These are phyloP conservation scores for Nyctibius bracteatus DNA, from an alignment of 2,113 vertebrate genomes.

Conservation along the genomic window DNA sequence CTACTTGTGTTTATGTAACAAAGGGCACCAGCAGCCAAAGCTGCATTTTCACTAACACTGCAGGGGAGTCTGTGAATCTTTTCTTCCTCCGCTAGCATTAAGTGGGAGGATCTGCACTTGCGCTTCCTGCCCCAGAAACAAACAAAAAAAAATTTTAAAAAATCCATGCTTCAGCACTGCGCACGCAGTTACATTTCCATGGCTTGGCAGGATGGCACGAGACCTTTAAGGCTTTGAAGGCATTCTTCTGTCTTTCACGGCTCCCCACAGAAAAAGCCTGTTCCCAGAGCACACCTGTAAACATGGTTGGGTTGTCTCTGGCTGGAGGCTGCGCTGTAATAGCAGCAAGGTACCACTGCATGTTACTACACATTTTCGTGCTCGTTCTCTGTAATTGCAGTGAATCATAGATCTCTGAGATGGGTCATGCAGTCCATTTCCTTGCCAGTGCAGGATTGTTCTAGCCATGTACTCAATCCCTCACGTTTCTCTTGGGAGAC, in stretches of 20 bases:
- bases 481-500: constrained; percentile 17
- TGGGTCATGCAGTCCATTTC: constrained; percentile 32
- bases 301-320: background rate
- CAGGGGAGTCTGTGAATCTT: constrained; percentile 20
- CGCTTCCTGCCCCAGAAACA: constrained; percentile 44
- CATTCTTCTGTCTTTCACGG: background rate
- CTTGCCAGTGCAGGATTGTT: constrained; percentile 14
- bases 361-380: constrained; percentile 41
- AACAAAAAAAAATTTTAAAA: background rate
- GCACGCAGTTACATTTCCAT: background rate
- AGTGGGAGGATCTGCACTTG: constrained; percentile 38
- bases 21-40: constrained; percentile 62
- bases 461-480: constrained; percentile 1
- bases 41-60: constrained; percentile 39
- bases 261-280: background rate
- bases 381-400: background rate
- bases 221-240: background rate
- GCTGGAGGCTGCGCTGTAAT: background rate
- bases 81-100: constrained; percentile 41
- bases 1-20: constrained; percentile 56
- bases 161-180: background rate
- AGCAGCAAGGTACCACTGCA: constrained; percentile 2
- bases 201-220: background rate
- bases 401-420: constrained; percentile 45
- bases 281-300: constrained; percentile 21